Base-by-base conservation (phyloP, 1,140 invertebrate species). In the Ceratitis capitata region DNA sequence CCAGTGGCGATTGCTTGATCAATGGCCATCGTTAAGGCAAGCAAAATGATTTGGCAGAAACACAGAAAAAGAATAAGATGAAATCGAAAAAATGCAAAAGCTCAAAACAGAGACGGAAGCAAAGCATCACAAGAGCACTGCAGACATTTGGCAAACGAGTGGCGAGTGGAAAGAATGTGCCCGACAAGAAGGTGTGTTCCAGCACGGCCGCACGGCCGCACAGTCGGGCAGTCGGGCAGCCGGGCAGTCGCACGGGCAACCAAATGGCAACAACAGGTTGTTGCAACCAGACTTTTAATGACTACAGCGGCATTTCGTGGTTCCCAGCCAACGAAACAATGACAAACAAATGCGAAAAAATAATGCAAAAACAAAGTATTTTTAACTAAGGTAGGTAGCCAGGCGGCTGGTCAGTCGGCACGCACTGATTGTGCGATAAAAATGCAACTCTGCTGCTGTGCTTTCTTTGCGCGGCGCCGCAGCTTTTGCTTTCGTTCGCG, bases 1-100 rank as follows among this genome's bases (percentile, higher is more conserved):
- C 69, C 69, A 78, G 69, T 78, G 69, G 69, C 42, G 69, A 78
- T 78, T 78, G 39, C 69, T 78, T 78, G 69, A 78, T 78, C 69
- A 78, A 45, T 78, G 69, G 23, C 14, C 69, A 78, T 78, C 69
- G 69, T 78, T 78, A 78, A 78, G 16, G 42, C 69, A 26, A n/a
- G 39, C n/a, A 26, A 78, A 42, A 78, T 16, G 3, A 45, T 39
- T 78, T 61, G 9, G 2, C 39, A 45, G 2, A 39, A 19, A 61
- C 12, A 2, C 26, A 23, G 45, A 47, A 26, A 26, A 26, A 29
- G 14, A 78, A 47, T 10, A 78, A 47, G n/a, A 1, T 3, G 39
- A 45, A 78, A 78, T n/a, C 69, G 45, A 42, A 45, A 42, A 78
- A 45, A 45, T 23, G n/a, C 3, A 0, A 29, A 29, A 64, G 2